Conservation (phyloP, 2,113 vertebrate genomes). For the Hylia prasina region DNA sequence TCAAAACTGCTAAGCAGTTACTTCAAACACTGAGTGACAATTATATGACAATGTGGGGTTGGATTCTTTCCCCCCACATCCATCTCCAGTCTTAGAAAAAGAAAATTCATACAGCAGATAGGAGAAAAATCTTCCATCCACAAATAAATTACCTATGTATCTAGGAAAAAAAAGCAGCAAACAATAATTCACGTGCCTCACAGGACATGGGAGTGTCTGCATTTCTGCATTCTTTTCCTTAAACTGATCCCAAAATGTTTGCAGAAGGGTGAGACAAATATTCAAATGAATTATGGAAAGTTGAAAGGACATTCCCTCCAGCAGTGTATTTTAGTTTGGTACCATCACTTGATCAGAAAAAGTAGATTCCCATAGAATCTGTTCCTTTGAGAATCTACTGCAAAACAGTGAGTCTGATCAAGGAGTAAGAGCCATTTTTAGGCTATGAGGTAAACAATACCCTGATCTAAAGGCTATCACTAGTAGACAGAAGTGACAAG, state of each 20-base stretch:
- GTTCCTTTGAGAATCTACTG: constrained; percentile 58
- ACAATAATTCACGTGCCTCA: background rate
- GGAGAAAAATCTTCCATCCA: background rate
- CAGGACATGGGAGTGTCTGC: background rate
- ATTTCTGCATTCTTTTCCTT: background rate
- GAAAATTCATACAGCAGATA: background rate
- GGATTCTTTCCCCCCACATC: background rate
- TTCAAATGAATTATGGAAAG: background rate
- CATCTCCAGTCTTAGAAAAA: background rate
- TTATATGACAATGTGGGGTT: background rate
- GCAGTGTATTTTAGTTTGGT: background rate
- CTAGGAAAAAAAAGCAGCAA: background rate
- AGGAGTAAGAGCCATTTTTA: constrained; percentile 66
- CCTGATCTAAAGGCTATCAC: constrained; percentile 16
- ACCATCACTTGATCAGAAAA: constrained; percentile 52
- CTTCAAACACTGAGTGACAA: background rate
- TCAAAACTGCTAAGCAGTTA: background rate
- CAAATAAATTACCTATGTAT: background rate
- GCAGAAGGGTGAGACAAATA: background rate
- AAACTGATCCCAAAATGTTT: background rate
- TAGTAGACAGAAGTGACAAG: background rate
- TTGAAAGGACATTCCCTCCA: constrained; percentile 2
- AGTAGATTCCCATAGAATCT: constrained; percentile 34
- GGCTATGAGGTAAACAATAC: constrained; percentile 54
- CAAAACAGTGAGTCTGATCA: constrained; percentile 64